These are phyloP conservation scores for Alitta virens DNA, from an alignment of 2,888 invertebrate genomes.

Conservation along the genomic window DNA sequence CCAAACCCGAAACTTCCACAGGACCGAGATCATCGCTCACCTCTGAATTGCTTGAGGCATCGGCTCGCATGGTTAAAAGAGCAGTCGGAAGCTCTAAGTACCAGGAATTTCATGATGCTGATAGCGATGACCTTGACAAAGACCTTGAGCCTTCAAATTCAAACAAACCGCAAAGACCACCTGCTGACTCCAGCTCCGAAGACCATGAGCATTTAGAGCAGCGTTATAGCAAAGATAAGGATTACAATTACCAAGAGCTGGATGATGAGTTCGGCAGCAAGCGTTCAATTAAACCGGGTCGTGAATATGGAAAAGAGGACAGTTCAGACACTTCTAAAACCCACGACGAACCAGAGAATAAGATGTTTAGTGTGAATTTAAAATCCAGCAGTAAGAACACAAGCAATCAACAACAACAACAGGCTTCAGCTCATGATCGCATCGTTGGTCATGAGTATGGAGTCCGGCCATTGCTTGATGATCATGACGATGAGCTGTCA, in stretches of 20 bases:
- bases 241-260: slow-evolving; percentile 48
- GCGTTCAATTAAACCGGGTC: slow-evolving; percentile 13
- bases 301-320: slow-evolving; percentile 1
- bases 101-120: slow-evolving; percentile 66
- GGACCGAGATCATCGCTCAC: slow-evolving; percentile 13
- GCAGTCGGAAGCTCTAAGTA: slow-evolving; percentile 69
- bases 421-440: slow-evolving; percentile 32
- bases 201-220: slow-evolving; percentile 54
- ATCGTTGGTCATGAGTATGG: slow-evolving; percentile 76
- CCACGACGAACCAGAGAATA: slow-evolving; percentile 6
- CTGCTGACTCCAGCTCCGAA: slow-evolving; percentile 46
- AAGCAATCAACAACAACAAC: background rate
- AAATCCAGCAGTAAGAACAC: slow-evolving; percentile 5
- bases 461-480: slow-evolving; percentile 69
- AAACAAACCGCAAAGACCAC: background rate
- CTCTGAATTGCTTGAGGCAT: slow-evolving; percentile 35
- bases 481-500: slow-evolving; percentile 69
- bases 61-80: slow-evolving; percentile 39
- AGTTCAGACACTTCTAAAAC: slow-evolving; percentile 13
- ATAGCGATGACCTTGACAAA: slow-evolving; percentile 43
- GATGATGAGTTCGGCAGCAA: slow-evolving; percentile 53
- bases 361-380: background rate
- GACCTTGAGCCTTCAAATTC: slow-evolving; percentile 5
- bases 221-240: slow-evolving; percentile 38
- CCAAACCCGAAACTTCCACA: background rate